phyloP scores from a whole-genome alignment of 1,140 invertebrate genomes.

The Drosophila carrolli region DNA sequence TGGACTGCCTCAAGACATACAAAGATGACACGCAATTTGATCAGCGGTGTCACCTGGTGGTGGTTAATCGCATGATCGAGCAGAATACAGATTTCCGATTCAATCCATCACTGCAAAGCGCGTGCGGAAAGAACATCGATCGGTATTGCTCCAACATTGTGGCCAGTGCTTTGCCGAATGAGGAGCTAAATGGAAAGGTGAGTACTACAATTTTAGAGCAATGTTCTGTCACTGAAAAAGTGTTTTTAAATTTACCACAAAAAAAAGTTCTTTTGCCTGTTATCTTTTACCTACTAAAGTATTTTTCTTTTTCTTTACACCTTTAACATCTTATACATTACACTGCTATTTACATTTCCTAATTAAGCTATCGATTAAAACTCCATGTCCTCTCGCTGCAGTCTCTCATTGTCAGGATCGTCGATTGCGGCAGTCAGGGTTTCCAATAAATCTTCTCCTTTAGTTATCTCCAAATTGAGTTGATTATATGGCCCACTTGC shows the following conservation, averaged over 20 bases:
- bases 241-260: too few species aligned
- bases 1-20: slow-evolving; percentile 90
- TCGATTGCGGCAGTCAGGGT: slow-evolving; percentile 68
- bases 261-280: too few species aligned
- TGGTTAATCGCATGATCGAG: slow-evolving; percentile 95
- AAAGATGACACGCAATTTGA: slow-evolving; percentile 94
- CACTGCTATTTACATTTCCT: too few species aligned
- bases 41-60: slow-evolving; percentile 92
- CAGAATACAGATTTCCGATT: slow-evolving; percentile 97
- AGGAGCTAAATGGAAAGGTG: slow-evolving; percentile 88
- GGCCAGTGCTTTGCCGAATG: slow-evolving; percentile 84
- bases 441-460: slow-evolving; percentile 55
- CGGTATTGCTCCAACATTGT: slow-evolving; percentile 88
- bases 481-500: slow-evolving; percentile 78
- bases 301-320: too few species aligned
- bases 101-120: slow-evolving; percentile 91
- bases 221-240: too few species aligned
- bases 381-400: slow-evolving; percentile 45
- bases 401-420: slow-evolving; percentile 66
- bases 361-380: slow-evolving; percentile 35
- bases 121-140: slow-evolving; percentile 90
- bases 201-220: slow-evolving; percentile 10
- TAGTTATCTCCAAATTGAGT: slow-evolving; percentile 43
- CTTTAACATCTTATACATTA: too few species aligned
- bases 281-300: too few species aligned